Conservation (phyloP, 2,113 vertebrate species). For the Peromyscus maniculatus region DNA sequence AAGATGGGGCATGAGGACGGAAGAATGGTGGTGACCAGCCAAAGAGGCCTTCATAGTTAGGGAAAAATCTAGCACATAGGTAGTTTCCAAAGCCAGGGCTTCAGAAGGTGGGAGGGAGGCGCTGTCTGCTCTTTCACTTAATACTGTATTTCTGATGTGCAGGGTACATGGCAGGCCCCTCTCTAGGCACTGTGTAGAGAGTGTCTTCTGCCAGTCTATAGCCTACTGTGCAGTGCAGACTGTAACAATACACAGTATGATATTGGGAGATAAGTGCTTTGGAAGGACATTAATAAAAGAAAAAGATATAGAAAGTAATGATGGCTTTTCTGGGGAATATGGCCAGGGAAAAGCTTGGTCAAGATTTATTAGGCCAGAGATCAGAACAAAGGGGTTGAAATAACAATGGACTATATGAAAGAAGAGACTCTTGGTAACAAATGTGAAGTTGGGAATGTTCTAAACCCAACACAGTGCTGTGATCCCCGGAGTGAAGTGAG, state of each 20-base stretch:
- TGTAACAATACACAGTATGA: not conserved
- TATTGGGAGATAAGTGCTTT: not conserved
- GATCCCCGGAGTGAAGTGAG: not conserved
- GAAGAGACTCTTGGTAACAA: not conserved
- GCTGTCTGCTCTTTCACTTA: not conserved
- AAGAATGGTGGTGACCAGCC: too few species aligned
- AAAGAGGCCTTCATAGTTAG: not conserved
- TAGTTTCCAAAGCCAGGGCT: not conserved
- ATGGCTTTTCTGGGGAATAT: not conserved
- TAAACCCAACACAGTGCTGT: not conserved
- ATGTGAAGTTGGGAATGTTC: not conserved
- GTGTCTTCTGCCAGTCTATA: not conserved
- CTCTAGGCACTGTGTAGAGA: not conserved
- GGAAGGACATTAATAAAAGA: not conserved
- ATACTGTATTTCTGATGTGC: not conserved
- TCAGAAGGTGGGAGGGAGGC: not conserved
- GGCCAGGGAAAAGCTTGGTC: not conserved
- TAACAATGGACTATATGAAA: fast-evolving
- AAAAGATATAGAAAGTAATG: not conserved
- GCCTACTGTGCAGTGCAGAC: not conserved
- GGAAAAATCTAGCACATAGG: not conserved
- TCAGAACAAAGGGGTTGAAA: not conserved
- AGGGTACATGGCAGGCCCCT: not conserved
- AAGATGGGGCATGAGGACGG: too few species aligned
- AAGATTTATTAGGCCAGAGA: not conserved